Evolutionary conservation across 2,888 invertebrate genomes (phyloP).

Genomic region (Blera fallax): DNA sequence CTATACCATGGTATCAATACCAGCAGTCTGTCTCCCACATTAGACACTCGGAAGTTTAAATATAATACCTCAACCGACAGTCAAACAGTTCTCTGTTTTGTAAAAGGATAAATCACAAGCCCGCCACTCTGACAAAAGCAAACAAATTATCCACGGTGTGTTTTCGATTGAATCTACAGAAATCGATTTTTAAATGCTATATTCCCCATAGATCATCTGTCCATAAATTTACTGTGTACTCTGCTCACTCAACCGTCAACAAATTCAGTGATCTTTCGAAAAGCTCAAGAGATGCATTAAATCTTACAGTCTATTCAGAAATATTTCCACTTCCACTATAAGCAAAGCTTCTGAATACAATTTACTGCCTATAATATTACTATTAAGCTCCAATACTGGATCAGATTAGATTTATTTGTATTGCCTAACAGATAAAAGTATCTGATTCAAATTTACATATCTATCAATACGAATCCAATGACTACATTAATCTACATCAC

Average conservation of each 20-base stretch:
- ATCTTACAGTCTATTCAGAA: neutral
- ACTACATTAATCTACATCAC: constrained; percentile 31
- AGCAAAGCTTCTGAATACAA: constrained; percentile 3
- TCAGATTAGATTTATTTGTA: neutral
- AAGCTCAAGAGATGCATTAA: too few species aligned
- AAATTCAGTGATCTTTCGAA: neutral
- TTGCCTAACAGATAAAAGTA: neutral
- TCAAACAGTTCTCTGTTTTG: too few species aligned
- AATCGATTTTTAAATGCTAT: neutral
- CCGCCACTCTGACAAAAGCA: too few species aligned
- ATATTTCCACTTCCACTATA: neutral
- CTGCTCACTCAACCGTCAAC: neutral
- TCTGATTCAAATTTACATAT: constrained; percentile 24
- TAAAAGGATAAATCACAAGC: too few species aligned
- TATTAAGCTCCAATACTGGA: neutral
- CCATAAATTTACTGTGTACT: neutral
- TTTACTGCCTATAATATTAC: neutral
- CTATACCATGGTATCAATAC: too few species aligned
- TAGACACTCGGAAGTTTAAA: too few species aligned
- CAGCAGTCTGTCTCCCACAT: too few species aligned
- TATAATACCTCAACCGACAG: too few species aligned
- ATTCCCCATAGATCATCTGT: neutral
- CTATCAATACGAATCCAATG: constrained; percentile 15
- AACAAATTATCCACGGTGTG: too few species aligned
- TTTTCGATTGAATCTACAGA: too few species aligned